Evolutionary conservation across 2,888 invertebrate species (phyloP), one percentile per base, ranked within the genome.

Genomic region (Eupithecia pulchellata): DNA sequence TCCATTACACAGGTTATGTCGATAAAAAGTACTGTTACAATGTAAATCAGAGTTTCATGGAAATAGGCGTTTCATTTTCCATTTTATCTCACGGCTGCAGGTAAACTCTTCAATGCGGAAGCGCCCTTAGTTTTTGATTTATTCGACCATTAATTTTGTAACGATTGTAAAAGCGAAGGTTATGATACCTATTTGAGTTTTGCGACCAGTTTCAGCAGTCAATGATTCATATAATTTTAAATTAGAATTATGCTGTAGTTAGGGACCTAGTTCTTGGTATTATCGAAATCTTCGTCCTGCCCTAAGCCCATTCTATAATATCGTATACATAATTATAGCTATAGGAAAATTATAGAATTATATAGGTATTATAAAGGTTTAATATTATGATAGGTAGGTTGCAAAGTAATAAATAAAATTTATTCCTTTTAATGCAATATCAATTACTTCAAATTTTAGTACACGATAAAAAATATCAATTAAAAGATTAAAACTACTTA

Each of bases 61-160:
- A 52, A 52, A 52, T 47, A 52, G 20, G 25, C 25, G 20, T 52
- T 52, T 52, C 52, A 52, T 52, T 58, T 58, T 58, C 58, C 14
- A 30, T 20, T 52, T 52, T 60, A 60, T 60, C 58, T 60, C 30
- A 17, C 20, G 30, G 32, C 29, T 30, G 29, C 58, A 57, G 57
- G 57, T 57, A 57, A 30, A 30, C 11, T 30, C 58, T 25, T 25
- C 64, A 30, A 3, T 8, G 57, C 36, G 55, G 17, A 39, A 58
- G 61, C 52, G 25, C 66, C 60, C n/a, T 66, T 64, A 64, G 25
- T 14, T 34, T 72, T 71, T 81, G 82, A 84, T 83, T 84, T 83
- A 84, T 84, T 75, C 75, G 65, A 65, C 80, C 79, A 83, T 82
- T 82, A 81, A 82, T 82, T 74, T 79, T 79, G 79, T 78, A 80